Evolutionary conservation across 1,140 invertebrate species (phyloP), one percentile per base, ranked within the genome.

Genomic region (Whitmania pigra): DNA sequence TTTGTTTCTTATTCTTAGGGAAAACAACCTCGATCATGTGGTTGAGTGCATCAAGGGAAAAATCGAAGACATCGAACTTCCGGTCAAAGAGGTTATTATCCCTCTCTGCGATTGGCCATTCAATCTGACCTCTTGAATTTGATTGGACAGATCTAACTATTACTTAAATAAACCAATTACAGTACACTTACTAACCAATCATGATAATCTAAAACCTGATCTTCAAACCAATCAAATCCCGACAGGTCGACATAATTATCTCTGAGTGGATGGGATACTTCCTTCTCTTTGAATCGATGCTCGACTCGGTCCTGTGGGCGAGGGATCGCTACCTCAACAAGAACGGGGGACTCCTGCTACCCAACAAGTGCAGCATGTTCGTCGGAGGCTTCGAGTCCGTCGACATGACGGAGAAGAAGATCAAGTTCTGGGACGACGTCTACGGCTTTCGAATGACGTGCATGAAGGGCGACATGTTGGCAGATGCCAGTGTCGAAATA

Each of bases 191-290:
- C 31, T 36, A 6, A 36, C 54, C 54, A 57, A 57, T 57, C 54
- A 57, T 3, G 2, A 57, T 9, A 57, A 3, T 36, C 31, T 36
- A 36, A 36, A 36, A 36, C 6, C 31, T 36, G 31, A 36, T 6
- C 31, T n/a, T n/a, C 31, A 36, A 36, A 36, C 66, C 20, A 22
- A 67, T 43, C 31, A 27, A 67, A 49, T 49, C 43, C 73, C 53
- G 71, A 3, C 75, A 80, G 72, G 79, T 82, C 0, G 82, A 83
- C 73, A 74, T 82, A 36, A 80, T 83, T 22, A 77, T 83, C 31
- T 82, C 80, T 2, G 82, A 83, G 76, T 83, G 82, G 82, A 83
- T 83, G 82, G 82, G 82, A 9, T 83, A 83, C 72, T 83, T 82
- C 73, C 74, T 83, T 6, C 74, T 83, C 67, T 83, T 82, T 78